These are phyloP conservation scores for Arothron firmamentum DNA, from an alignment of 2,113 vertebrate species.

Conservation along the genomic window DNA sequence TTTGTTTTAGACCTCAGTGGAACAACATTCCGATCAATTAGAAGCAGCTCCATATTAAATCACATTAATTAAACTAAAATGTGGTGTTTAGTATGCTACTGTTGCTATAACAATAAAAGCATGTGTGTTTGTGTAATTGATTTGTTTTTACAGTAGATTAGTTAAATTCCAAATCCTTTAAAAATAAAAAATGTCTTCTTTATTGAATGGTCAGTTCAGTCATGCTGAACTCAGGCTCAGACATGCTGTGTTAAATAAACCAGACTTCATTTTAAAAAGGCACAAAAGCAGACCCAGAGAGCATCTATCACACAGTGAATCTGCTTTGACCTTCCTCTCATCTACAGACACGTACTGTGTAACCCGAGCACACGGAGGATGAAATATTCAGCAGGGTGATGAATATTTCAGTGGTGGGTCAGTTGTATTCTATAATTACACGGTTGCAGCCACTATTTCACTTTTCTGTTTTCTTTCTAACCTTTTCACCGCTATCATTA, in stretches of 20 bases:
- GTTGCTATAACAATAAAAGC: too few species aligned
- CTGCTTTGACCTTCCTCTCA: constrained; percentile 23
- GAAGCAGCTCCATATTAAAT: too few species aligned
- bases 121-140: too few species aligned
- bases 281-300: constrained; percentile 6
- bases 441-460: neutral
- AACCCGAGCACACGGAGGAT: constrained; percentile 46
- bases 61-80: too few species aligned
- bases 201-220: too few species aligned
- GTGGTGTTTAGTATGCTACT: too few species aligned
- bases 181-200: too few species aligned
- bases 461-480: constrained; percentile 20
- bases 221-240: constrained; percentile 2
- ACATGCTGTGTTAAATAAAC: constrained; percentile 27
- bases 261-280: constrained; percentile 4
- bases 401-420: constrained; percentile 69
- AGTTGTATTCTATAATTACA: constrained; percentile 32
- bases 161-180: too few species aligned
- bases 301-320: neutral
- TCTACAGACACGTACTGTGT: neutral
- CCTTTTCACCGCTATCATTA: neutral
- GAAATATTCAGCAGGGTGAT: constrained; percentile 69
- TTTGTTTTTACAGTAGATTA: too few species aligned
- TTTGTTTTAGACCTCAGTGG: too few species aligned
- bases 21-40: too few species aligned